Conservation (phyloP, 2,113 vertebrate species). For the Pao palembangensis region DNA sequence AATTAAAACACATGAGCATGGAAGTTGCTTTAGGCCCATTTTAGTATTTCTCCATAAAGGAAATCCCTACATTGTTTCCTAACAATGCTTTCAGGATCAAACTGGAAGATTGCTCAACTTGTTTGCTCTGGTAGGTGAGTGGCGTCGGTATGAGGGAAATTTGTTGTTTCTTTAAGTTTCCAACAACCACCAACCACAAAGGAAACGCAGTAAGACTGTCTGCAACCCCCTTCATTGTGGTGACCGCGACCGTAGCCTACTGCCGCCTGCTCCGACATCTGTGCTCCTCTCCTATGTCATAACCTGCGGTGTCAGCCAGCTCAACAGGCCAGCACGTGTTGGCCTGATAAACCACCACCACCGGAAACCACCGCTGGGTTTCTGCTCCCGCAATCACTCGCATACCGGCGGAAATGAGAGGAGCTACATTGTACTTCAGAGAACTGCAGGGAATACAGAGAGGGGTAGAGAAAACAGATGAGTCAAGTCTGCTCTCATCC, state of each 20-base stretch:
- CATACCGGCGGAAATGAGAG: conserved; percentile 57
- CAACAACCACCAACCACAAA: conserved; percentile 44
- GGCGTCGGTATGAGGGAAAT: not conserved
- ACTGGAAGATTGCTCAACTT: conserved; percentile 33
- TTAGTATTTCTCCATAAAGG: conserved; percentile 36
- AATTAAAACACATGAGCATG: not conserved
- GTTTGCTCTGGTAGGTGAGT: conserved; percentile 30
- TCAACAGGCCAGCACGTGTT: conserved; percentile 58
- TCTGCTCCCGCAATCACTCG: conserved; percentile 26
- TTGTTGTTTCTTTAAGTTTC: conserved; percentile 20
- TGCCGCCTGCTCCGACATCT: conserved; percentile 53
- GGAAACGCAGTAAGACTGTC: conserved; percentile 43
- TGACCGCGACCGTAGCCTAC: conserved; percentile 30
- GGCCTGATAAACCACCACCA: conserved; percentile 60
- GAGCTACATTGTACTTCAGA: conserved; percentile 43
- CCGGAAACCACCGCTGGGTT: conserved; percentile 53
- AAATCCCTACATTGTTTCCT: conserved; percentile 38
- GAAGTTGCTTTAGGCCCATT: not conserved
- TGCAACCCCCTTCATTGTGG: conserved; percentile 44
- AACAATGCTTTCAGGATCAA: conserved; percentile 26
- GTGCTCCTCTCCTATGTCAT: conserved; percentile 59
- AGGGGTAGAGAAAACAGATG: conserved; percentile 73
- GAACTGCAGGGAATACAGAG: conserved; percentile 42
- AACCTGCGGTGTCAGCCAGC: conserved; percentile 45
- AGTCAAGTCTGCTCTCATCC: conserved; percentile 71